Evolutionary conservation across 1,140 invertebrate species (phyloP).

Genomic region (Coptotermes formosanus): DNA sequence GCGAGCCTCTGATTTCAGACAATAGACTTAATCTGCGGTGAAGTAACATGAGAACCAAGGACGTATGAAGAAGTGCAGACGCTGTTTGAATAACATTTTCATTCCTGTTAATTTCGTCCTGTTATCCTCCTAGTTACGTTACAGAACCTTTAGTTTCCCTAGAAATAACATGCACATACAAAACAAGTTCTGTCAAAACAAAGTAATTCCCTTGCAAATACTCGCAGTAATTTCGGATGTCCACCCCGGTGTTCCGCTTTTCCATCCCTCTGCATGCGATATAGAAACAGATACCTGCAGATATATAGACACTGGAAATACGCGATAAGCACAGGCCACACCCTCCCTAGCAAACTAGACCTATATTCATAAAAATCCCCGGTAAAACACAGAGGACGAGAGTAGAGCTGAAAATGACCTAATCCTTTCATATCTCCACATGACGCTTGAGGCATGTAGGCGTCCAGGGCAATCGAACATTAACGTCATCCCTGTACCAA

Average conservation of each 20-base stretch:
- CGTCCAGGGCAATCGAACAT: slow-evolving; percentile 28
- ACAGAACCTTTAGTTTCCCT: neutral
- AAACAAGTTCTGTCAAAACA: slow-evolving; percentile 12
- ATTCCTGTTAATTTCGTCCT: too few species aligned
- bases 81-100: too few species aligned
- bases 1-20: too few species aligned
- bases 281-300: neutral
- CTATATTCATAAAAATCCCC: slow-evolving; percentile 26
- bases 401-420: slow-evolving; percentile 25
- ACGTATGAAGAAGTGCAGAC: too few species aligned
- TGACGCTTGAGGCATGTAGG: slow-evolving; percentile 27
- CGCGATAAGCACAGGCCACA: neutral
- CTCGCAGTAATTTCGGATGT: slow-evolving; percentile 1
- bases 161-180: neutral
- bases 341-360: slow-evolving; percentile 5
- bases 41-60: too few species aligned
- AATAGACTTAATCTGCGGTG: too few species aligned
- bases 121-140: too few species aligned
- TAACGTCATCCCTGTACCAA: slow-evolving; percentile 24
- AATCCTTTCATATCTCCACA: slow-evolving; percentile 28
- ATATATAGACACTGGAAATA: slow-evolving; percentile 14
- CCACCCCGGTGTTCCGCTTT: neutral
- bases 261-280: neutral
- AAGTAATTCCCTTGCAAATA: slow-evolving; percentile 10
- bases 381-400: slow-evolving; percentile 9